Percentiles rank a stretch among this genome's conserved stretches.
Evolutionary conservation across 1,140 invertebrate genomes (phyloP).

Genomic region (Bombus sibiricus): DNA sequence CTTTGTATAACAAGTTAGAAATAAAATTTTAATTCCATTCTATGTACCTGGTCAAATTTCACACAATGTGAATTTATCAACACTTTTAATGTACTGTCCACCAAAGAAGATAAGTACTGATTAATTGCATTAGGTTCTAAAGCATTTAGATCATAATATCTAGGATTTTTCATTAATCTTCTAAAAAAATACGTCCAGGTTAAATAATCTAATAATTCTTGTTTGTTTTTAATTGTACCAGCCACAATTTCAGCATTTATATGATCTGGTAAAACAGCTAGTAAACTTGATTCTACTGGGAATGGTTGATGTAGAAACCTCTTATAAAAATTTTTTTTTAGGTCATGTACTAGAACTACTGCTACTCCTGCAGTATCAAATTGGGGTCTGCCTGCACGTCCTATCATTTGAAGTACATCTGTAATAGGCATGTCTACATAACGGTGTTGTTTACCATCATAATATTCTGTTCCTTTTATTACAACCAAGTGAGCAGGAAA

Average conservation of each 20-base stretch:
- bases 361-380: conserved; percentile 98
- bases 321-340: conserved; percentile 99
- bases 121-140: conserved; percentile 90
- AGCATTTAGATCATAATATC: conserved; percentile 93
- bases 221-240: conserved; percentile 96
- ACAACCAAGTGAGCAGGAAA: conserved; percentile 97
- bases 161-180: conserved; percentile 95
- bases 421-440: conserved; percentile 99
- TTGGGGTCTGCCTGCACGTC: conserved; percentile 97
- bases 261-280: conserved; percentile 97
- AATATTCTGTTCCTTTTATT: conserved; percentile 97
- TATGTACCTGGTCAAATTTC: conserved; percentile 83
- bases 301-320: conserved; percentile 99
- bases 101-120: conserved; percentile 88
- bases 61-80: conserved; percentile 91
- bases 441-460: conserved; percentile 96
- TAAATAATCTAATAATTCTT: conserved; percentile 97
- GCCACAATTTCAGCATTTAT: conserved; percentile 98
- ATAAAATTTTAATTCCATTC: background rate
- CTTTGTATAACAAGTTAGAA: background rate
- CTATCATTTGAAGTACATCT: conserved; percentile 99
- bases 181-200: conserved; percentile 99
- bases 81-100: conserved; percentile 90
- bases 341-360: conserved; percentile 98
- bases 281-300: conserved; percentile 97